Conservation (phyloP, 2,888 invertebrate genomes). For the Cephalotes varians region DNA sequence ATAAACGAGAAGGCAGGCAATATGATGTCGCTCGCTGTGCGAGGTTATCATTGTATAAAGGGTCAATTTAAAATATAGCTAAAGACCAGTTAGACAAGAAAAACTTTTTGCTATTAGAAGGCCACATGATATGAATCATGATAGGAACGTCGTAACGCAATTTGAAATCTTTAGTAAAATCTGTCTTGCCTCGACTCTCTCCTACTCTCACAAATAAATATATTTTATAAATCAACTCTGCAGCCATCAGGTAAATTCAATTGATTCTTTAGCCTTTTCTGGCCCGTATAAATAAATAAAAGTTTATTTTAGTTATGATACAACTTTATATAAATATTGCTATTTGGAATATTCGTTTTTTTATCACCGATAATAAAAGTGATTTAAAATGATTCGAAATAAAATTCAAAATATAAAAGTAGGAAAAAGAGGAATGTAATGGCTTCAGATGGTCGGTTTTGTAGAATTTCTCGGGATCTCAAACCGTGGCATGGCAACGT, state of each 20-base stretch:
- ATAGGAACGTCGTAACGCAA: not conserved
- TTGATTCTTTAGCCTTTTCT: not conserved
- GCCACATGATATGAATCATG: not conserved
- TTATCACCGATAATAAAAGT: not conserved
- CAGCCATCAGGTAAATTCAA: not conserved
- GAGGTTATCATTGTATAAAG: slow-evolving; percentile 4
- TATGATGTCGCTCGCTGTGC: not conserved
- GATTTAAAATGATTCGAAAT: slow-evolving; percentile 15
- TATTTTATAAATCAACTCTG: not conserved
- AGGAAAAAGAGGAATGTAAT: slow-evolving; percentile 67
- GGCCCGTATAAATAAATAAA: too few relatives aligned
- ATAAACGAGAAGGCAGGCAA: slow-evolving; percentile 19
- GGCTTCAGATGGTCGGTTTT: slow-evolving; percentile 77
- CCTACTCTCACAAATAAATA: not conserved
- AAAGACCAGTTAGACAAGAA: not conserved
- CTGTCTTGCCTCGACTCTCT: not conserved
- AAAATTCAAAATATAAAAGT: slow-evolving; percentile 3
- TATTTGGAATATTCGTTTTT: not conserved
- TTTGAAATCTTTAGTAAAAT: not conserved
- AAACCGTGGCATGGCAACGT: slow-evolving; percentile 81
- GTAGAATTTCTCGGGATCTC: slow-evolving; percentile 79
- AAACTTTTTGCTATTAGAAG: not conserved
- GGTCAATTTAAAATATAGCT: slow-evolving; percentile 30
- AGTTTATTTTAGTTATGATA: not conserved
- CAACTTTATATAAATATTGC: not conserved